phyloP scores from a whole-genome alignment of 1,140 invertebrate species.

The Ceratoteleas bidentatus region DNA sequence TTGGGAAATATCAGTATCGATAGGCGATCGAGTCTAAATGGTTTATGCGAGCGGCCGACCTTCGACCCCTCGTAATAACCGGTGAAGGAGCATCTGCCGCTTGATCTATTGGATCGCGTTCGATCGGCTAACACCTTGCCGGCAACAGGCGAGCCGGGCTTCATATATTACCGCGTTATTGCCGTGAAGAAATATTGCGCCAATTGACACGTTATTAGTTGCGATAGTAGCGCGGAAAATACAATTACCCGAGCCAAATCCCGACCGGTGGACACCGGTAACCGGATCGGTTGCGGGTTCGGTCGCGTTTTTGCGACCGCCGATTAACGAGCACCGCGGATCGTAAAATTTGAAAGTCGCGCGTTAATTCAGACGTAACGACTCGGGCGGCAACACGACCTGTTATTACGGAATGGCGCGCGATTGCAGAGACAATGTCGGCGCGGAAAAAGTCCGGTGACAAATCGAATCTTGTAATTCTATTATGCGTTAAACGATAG shows the following conservation, averaged over 20 bases:
- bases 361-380: background rate
- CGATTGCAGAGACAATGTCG: background rate
- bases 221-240: conserved; percentile 47
- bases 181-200: conserved; percentile 51
- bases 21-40: conserved; percentile 77
- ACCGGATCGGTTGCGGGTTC: conserved; percentile 10
- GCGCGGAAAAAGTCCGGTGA: background rate
- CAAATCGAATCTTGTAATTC: background rate
- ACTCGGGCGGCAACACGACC: background rate
- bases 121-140: conserved; percentile 75
- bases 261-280: conserved; percentile 18
- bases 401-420: background rate
- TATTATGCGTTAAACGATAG: background rate
- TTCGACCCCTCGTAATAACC: conserved; percentile 77
- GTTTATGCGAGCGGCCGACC: conserved; percentile 78
- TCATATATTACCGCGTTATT: conserved; percentile 52
- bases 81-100: conserved; percentile 76
- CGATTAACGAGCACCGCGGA: background rate
- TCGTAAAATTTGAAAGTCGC: background rate
- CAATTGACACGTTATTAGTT: conserved; percentile 60
- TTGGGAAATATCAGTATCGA: conserved; percentile 79
- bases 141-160: conserved; percentile 56
- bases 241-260: conserved; percentile 43
- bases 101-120: conserved; percentile 78
- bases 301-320: background rate